Conservation (phyloP, 2,888 invertebrate genomes). For the Malthinus seriepunctatus region DNA sequence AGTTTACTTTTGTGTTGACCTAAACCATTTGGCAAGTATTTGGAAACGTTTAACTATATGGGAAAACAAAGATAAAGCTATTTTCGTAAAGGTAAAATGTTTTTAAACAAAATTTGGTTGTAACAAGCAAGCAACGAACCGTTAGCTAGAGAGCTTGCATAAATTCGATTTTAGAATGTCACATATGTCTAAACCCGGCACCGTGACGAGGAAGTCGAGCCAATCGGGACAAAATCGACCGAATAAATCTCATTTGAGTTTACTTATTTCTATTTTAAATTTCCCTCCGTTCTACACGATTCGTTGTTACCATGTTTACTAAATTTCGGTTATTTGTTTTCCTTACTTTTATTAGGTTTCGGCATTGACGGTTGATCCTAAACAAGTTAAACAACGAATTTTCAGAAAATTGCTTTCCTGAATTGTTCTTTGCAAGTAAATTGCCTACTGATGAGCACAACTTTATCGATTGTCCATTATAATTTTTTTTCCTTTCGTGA, state of each 20-base stretch:
- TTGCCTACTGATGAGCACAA: constrained; percentile 9
- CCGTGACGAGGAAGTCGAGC: constrained; percentile 32
- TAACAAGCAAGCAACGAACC: constrained; percentile 26
- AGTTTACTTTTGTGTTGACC: no score
- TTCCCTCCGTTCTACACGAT: constrained; percentile 33
- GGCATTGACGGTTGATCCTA: constrained; percentile 21
- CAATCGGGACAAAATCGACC: constrained; percentile 45
- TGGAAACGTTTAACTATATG: no score
- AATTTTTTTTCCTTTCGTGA: neutral
- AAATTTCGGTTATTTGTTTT: constrained; percentile 38
- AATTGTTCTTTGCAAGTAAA: constrained; percentile 12
- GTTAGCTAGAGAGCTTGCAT: constrained; percentile 25
- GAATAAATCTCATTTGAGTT: constrained; percentile 45
- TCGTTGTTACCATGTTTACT: constrained; percentile 34
- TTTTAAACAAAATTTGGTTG: constrained; percentile 19
- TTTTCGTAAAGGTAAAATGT: constrained; percentile 5
- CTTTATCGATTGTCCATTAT: constrained; percentile 5
- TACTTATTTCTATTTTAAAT: constrained; percentile 44
- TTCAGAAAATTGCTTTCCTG: constrained; percentile 12
- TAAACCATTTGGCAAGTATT: no score
- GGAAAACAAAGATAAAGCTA: neutral
- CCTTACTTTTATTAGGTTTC: constrained; percentile 27
- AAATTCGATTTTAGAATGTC: constrained; percentile 36
- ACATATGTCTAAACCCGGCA: constrained; percentile 37
- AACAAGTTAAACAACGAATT: constrained; percentile 18